Conservation (phyloP, 2,888 invertebrate genomes). For the Pyrochroa serraticornis region DNA sequence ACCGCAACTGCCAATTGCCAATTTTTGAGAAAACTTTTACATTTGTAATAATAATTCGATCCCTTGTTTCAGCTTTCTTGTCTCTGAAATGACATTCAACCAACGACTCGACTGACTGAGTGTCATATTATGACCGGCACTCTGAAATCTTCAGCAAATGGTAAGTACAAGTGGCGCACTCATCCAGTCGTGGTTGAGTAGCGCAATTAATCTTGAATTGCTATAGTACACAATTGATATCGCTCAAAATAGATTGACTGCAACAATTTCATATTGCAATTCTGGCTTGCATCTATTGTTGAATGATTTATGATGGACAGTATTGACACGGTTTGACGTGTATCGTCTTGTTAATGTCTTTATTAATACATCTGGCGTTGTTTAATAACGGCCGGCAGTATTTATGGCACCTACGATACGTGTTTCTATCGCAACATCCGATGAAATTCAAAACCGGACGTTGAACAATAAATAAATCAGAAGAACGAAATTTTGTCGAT, state of each 20-base stretch:
- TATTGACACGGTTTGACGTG: conserved; percentile 20
- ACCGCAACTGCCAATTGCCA: no score
- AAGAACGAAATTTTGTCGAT: conserved; percentile 13
- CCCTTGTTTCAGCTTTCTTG: no score
- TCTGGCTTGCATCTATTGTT: conserved; percentile 22
- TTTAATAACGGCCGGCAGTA: conserved; percentile 19
- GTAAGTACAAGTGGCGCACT: no score
- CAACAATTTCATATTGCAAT: not conserved
- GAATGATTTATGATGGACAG: conserved; percentile 24
- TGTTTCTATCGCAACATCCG: conserved; percentile 12
- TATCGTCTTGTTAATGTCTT: conserved; percentile 29
- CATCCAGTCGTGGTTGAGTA: no score
- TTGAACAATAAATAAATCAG: conserved; percentile 8
- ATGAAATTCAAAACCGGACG: not conserved
- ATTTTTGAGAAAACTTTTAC: no score
- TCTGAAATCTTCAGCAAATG: no score
- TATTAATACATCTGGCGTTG: conserved; percentile 26
- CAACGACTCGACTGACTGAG: no score
- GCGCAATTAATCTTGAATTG: no score
- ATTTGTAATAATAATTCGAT: no score
- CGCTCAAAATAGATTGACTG: not conserved
- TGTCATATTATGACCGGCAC: no score
- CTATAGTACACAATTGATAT: no score
- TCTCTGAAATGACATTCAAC: no score
- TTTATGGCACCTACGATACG: conserved; percentile 8